Conservation (phyloP, 2,888 invertebrate species). For the Andrena trimmerana region DNA sequence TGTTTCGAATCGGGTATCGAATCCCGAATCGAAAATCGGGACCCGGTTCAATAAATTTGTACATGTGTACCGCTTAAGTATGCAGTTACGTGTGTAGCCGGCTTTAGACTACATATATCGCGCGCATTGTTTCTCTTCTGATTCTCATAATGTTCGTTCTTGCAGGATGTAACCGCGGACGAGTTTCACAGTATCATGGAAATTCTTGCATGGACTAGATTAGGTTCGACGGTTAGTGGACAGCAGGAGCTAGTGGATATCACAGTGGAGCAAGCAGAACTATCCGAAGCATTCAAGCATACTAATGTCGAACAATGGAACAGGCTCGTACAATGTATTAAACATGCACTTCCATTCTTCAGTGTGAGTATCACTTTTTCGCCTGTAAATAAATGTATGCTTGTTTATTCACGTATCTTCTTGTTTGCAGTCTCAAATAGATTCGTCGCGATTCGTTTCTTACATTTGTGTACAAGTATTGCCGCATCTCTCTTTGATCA, state of each 20-base stretch:
- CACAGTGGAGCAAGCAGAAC: slow-evolving; percentile 94
- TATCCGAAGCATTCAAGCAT: slow-evolving; percentile 90
- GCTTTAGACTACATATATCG: slow-evolving; percentile 14
- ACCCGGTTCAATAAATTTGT: too few relatives aligned
- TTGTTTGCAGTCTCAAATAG: slow-evolving; percentile 90
- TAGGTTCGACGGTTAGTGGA: slow-evolving; percentile 93
- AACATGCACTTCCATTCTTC: slow-evolving; percentile 94
- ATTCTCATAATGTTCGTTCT: slow-evolving; percentile 25
- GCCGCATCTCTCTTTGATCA: slow-evolving; percentile 90
- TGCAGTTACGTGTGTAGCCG: too few relatives aligned
- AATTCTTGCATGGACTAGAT: slow-evolving; percentile 92
- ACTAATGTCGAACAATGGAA: slow-evolving; percentile 89
- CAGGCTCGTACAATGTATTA: slow-evolving; percentile 93
- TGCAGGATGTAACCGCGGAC: slow-evolving; percentile 95
- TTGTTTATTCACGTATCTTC: not conserved
- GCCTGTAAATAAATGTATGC: not conserved
- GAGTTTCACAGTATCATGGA: slow-evolving; percentile 97
- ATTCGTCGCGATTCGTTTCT: slow-evolving; percentile 93
- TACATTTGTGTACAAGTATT: slow-evolving; percentile 95
- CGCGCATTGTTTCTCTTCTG: slow-evolving; percentile 22
- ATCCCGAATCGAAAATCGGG: too few relatives aligned
- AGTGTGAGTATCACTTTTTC: slow-evolving; percentile 89
- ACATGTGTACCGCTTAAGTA: too few relatives aligned
- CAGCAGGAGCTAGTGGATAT: slow-evolving; percentile 95
- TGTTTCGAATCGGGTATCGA: too few relatives aligned